Base-by-base conservation (phyloP, 2,888 invertebrate genomes). In the Dione juno region DNA sequence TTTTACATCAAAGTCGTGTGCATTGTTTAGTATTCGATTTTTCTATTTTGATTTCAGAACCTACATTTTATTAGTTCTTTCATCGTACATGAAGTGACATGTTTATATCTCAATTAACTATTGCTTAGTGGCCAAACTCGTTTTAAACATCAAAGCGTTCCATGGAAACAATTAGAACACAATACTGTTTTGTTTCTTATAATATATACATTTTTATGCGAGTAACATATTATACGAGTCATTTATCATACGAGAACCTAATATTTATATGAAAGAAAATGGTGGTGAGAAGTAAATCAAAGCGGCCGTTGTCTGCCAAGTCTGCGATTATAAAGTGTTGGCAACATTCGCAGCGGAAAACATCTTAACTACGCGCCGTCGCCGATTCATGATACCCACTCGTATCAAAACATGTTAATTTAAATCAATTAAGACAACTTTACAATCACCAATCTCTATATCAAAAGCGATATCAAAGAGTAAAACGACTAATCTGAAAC, bases 271-370 rank as follows among this genome's bases (percentile, higher is more conserved):
- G 74, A 78, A 76, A 73, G 75, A 74, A 71, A 72, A 74, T 74
- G 84, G 82, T 88, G 88, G 83, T 88, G 89, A 89, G 89, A 87
- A 87, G 87, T 90, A 92, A 90, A 92, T 92, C 92, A 92, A 87
- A 88, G 83, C 79, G 80, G 77, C 73, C 73, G 82, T 81, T 82
- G 82, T 82, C 78, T 90, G 92, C 92, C 92, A 92, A 92, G 83
- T 84, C 83, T 78, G 76, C 78, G 81, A 78, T 79, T 75, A 78
- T 73, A 79, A 72, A 75, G 75, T 84, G 87, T 89, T 92, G 92
- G 90, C 92, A 90, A 82, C 80, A 79, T 68, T 40, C 72, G 71
- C 72, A 71, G 78, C 79, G 77, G 82, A 80, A 82, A 85, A 87
- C 87, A 83, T 88, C 88, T 88, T 84, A 83, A 84, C 82, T 81